Evolutionary conservation across 2,888 invertebrate species (phyloP).

Genomic region (Anoncus sp.): DNA sequence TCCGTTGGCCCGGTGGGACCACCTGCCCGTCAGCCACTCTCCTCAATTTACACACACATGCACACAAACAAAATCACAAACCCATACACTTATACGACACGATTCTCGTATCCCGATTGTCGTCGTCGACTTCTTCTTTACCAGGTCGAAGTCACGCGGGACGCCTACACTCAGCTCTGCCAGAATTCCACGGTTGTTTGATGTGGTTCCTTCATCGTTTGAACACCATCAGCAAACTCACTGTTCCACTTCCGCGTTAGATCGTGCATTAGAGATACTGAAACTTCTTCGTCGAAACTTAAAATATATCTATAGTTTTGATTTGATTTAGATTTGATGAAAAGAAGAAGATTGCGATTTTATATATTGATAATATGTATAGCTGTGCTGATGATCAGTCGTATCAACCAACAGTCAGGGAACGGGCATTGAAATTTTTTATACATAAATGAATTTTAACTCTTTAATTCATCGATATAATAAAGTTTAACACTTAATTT

Average conservation of each 20-base stretch:
- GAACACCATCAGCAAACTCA: constrained; percentile 10
- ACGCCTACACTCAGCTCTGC: constrained; percentile 58
- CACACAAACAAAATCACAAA: constrained; percentile 15
- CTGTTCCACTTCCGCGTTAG: constrained; percentile 29
- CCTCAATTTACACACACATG: constrained; percentile 16
- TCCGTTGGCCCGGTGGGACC: constrained; percentile 51
- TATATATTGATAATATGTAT: not conserved
- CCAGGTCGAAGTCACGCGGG: constrained; percentile 14
- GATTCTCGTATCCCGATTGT: constrained; percentile 25
- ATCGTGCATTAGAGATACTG: not conserved
- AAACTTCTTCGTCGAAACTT: not conserved
- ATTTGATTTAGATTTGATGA: not conserved
- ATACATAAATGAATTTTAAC: not conserved
- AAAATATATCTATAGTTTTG: not conserved
- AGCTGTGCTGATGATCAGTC: not conserved
- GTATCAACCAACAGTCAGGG: not conserved
- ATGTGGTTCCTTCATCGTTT: constrained; percentile 3
- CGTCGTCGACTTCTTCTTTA: constrained; percentile 15
- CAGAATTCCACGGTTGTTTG: constrained; percentile 43
- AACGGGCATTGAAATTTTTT: not conserved
- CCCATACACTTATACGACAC: constrained; percentile 20
- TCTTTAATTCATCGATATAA: not conserved
- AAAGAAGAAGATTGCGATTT: not conserved
- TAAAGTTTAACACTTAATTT: not conserved
- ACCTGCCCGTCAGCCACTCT: constrained; percentile 55